Evolutionary conservation across 1,140 invertebrate species (phyloP).

Genomic region (Drosophila funebris): DNA sequence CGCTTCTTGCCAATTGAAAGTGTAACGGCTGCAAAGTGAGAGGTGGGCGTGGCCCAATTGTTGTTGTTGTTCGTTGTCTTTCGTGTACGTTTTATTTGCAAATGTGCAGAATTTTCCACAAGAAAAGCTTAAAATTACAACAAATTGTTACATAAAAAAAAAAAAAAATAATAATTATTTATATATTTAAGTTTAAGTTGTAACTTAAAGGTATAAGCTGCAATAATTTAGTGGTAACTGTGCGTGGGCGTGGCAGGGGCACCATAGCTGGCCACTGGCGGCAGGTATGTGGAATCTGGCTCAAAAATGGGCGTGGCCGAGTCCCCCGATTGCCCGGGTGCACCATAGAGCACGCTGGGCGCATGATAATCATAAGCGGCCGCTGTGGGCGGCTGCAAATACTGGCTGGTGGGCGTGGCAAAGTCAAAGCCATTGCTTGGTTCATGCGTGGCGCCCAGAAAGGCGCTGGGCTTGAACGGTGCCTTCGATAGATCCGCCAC

Average conservation of each 20-base stretch:
- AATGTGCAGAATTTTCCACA: slow-evolving; percentile 12
- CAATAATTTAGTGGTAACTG: slow-evolving; percentile 65
- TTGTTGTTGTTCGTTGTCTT: neutral
- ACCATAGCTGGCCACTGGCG: slow-evolving; percentile 50
- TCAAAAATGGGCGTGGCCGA: slow-evolving; percentile 73
- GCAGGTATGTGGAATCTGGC: slow-evolving; percentile 65
- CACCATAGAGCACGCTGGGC: slow-evolving; percentile 56
- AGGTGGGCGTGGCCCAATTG: slow-evolving; percentile 7
- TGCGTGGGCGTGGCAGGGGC: slow-evolving; percentile 57
- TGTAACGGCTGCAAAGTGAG: slow-evolving; percentile 10
- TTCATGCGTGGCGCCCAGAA: slow-evolving; percentile 71
- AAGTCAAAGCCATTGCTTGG: slow-evolving; percentile 55
- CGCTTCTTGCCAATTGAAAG: slow-evolving; percentile 22
- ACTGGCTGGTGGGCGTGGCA: slow-evolving; percentile 58
- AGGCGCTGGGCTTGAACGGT: slow-evolving; percentile 77
- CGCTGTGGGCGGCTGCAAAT: slow-evolving; percentile 55
- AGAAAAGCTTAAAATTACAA: neutral
- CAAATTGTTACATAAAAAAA: slow-evolving; percentile 3
- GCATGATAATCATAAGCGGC: slow-evolving; percentile 66
- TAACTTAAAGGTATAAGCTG: neutral
- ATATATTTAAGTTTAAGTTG: slow-evolving; percentile 3
- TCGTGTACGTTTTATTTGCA: neutral
- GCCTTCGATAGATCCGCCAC: slow-evolving; percentile 60
- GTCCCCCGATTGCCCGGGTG: slow-evolving; percentile 62
- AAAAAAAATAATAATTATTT: slow-evolving; percentile 11